A percentile compares a stretch with the other conserved stretches of the same genome.
Evolutionary conservation across 35 echinoderm and acorn worm genomes (phyloP).

Genomic region (Lytechinus pictus): DNA sequence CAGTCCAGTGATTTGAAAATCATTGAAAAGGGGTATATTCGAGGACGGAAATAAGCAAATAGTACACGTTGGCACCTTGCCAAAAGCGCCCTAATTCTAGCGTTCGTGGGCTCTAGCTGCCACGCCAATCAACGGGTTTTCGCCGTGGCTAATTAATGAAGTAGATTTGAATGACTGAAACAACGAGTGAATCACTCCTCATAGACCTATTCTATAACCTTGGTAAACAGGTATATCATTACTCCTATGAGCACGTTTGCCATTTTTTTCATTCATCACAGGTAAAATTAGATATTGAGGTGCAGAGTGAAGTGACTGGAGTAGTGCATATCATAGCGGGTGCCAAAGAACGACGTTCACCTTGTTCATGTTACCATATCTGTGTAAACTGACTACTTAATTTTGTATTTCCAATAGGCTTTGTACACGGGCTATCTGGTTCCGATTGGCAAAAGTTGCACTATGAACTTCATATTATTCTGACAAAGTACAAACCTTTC

Average conservation of each 20-base stretch:
- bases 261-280: neutral
- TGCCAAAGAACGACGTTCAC: no score
- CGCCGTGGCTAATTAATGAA: slow-evolving; percentile 4
- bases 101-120: neutral
- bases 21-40: neutral
- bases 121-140: neutral
- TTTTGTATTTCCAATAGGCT: no score
- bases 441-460: no score
- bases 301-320: neutral
- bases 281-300: neutral
- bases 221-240: neutral
- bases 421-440: no score
- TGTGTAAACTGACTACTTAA: no score
- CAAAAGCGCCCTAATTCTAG: neutral
- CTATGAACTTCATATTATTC: no score
- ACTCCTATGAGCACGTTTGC: neutral
- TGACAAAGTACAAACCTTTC: no score
- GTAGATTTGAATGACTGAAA: slow-evolving; percentile 1
- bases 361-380: no score
- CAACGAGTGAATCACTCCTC: slow-evolving; percentile 11
- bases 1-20: neutral
- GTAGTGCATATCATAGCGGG: neutral
- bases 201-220: slow-evolving; percentile 11
- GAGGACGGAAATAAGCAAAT: neutral
- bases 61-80: slow-evolving; percentile 8